Percentiles rank a stretch among this genome's conserved stretches.
Evolutionary conservation across 2,888 invertebrate genomes (phyloP).

Genomic region (Eutolmus rufibarbis): DNA sequence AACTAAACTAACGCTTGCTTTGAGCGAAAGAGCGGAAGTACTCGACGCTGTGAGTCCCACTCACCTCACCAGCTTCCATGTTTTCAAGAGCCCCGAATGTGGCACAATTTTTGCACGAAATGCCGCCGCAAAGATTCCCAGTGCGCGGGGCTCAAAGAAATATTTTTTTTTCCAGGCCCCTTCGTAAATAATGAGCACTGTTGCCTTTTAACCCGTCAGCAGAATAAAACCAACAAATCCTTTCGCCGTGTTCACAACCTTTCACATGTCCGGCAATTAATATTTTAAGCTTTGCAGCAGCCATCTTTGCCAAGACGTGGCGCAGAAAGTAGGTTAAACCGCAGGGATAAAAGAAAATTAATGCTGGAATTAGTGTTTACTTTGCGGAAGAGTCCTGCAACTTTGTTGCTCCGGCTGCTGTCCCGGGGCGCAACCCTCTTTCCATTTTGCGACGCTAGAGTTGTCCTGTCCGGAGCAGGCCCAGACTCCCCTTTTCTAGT

Average conservation of each 20-base stretch:
- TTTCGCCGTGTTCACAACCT: slow-evolving; percentile 12
- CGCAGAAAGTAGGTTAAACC: slow-evolving; percentile 35
- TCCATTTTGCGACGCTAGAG: neutral
- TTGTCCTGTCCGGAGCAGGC: neutral
- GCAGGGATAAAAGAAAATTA: slow-evolving; percentile 32
- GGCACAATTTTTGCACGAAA: neutral
- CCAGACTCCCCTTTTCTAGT: neutral
- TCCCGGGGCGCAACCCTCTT: neutral
- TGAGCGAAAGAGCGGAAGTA: neutral
- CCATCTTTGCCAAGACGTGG: neutral
- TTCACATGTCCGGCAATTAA: slow-evolving; percentile 36
- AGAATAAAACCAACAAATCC: slow-evolving; percentile 10
- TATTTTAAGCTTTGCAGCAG: slow-evolving; percentile 23
- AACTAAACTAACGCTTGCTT: neutral
- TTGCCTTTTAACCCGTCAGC: neutral
- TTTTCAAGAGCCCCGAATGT: neutral
- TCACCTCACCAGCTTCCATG: neutral
- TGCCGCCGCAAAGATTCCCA: neutral
- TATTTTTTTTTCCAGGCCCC: neutral
- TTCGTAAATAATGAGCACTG: slow-evolving; percentile 15
- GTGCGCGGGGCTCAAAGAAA: neutral
- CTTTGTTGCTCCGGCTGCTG: neutral
- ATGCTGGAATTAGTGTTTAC: slow-evolving; percentile 34
- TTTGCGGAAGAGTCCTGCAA: neutral
- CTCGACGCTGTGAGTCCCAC: neutral